Evolutionary conservation across 1,140 invertebrate species (phyloP), one percentile per base, ranked within the genome.

Genomic region (Pemphigus obesinymphae): DNA sequence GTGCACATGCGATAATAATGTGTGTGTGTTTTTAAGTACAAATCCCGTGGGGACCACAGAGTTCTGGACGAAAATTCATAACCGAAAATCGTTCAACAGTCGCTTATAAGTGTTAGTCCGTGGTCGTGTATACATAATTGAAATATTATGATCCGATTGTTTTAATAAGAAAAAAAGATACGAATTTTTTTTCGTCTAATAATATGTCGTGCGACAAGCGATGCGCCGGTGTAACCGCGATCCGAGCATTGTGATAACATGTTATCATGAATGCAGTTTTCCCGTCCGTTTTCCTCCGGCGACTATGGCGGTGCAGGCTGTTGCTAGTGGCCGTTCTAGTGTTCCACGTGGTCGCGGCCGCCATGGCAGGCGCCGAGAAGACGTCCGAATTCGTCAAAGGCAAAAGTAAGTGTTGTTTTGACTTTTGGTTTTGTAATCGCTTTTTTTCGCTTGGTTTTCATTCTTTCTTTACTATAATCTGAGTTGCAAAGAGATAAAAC

Each of bases 311-410:
- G 53, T 40, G 37, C 80, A 75, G 86, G 75, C 82, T 88, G 81
- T 63, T 88, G 83, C 84, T 87, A 83, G 76, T 88, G 75, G 76
- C 50, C 55, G 53, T 82, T 43, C 72, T 86, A 83, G 85, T 86
- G 83, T 58, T 55, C 83, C 68, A 88, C 73, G 73, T 34, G n/a
- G 29, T 13, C n/a, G 17, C 72, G 53, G 50, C 76, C 29, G n/a
- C 70, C 17, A 61, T 85, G 83, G 85, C 86, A 83, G 83, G 84
- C n/a, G 85, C 86, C 78, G 88, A 88, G 81, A 85, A 87, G 84
- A 88, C 86, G 82, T 89, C 89, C 68, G 89, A 89, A 83, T 89
- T 89, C 84, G 89, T 89, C 85, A 89, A 89, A 86, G 88, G 88
- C 83, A 89, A 89, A 88, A 89, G 89, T 89, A 85, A 89, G 89